Evolutionary conservation across 2,888 invertebrate species (phyloP).

Genomic region (Galeopsomyia nigrocyanea): DNA sequence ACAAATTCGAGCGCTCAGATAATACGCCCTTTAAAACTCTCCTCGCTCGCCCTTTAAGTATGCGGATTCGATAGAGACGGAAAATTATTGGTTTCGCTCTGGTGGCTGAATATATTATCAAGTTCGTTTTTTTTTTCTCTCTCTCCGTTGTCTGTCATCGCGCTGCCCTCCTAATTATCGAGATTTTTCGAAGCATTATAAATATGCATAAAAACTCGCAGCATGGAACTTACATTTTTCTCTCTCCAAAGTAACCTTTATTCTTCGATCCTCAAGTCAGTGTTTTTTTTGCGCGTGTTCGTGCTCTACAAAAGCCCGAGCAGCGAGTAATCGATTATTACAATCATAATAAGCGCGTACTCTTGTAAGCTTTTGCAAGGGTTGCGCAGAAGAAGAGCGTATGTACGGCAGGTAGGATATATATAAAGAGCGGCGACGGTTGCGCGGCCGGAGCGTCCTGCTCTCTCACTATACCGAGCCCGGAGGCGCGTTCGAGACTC

Average conservation of each 20-base stretch:
- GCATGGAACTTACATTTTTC: no score
- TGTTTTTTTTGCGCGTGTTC: no score
- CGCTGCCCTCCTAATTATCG: no score
- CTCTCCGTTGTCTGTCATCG: background rate
- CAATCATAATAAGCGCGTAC: slow-evolving; percentile 68
- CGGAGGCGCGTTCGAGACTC: slow-evolving; percentile 50
- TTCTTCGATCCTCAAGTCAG: no score
- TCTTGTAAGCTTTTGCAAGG: slow-evolving; percentile 58
- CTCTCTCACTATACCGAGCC: slow-evolving; percentile 28
- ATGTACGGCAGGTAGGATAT: background rate
- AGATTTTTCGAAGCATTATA: no score
- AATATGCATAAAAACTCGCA: no score
- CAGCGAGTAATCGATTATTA: slow-evolving; percentile 68
- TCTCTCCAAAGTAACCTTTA: no score
- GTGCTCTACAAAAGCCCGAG: slow-evolving; percentile 49
- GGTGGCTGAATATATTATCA: slow-evolving; percentile 26
- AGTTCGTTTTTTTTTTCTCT: slow-evolving; percentile 14
- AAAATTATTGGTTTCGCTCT: slow-evolving; percentile 27
- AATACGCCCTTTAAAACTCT: slow-evolving; percentile 13
- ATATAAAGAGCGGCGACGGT: slow-evolving; percentile 6
- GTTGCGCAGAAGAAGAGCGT: slow-evolving; percentile 38
- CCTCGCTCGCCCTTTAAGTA: slow-evolving; percentile 2
- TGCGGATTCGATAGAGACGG: slow-evolving; percentile 11
- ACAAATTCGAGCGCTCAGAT: slow-evolving; percentile 37
- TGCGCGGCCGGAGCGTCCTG: background rate